Evolutionary conservation across 2,888 invertebrate species (phyloP).

Genomic region (Gryllus longicercus): DNA sequence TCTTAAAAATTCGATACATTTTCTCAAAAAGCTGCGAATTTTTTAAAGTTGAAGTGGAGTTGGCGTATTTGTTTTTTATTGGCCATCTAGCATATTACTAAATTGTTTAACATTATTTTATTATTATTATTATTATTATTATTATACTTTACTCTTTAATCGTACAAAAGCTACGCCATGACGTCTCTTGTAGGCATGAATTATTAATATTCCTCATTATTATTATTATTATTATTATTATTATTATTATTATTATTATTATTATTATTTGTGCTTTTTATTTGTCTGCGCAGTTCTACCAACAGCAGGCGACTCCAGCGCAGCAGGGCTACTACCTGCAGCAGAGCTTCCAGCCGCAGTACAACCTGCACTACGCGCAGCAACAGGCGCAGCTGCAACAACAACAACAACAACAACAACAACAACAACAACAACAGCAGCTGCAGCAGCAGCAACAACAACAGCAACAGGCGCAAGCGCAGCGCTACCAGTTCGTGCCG

Average conservation of each 20-base stretch:
- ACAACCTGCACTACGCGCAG: neutral
- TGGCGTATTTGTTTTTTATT: too few relatives aligned
- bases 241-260: neutral
- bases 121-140: too few relatives aligned
- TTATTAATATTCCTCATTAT: too few relatives aligned
- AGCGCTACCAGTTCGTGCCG: neutral
- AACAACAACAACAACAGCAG: neutral
- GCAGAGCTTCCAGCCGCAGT: neutral
- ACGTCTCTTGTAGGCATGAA: too few relatives aligned
- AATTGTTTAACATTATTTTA: too few relatives aligned
- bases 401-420: too few relatives aligned
- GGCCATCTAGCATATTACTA: too few relatives aligned
- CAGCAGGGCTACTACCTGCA: neutral
- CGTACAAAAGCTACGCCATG: too few relatives aligned
- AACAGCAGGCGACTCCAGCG: neutral
- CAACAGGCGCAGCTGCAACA: neutral
- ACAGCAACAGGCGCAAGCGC: neutral
- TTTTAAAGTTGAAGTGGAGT: too few relatives aligned
- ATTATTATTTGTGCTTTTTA: neutral
- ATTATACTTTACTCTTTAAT: too few relatives aligned
- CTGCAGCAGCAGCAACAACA: neutral
- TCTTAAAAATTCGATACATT: too few relatives aligned
- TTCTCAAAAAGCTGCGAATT: too few relatives aligned
- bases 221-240: neutral
- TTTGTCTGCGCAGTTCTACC: neutral